Conservation (phyloP, 2,888 invertebrate species). For the Patella ulyssiponensis region DNA sequence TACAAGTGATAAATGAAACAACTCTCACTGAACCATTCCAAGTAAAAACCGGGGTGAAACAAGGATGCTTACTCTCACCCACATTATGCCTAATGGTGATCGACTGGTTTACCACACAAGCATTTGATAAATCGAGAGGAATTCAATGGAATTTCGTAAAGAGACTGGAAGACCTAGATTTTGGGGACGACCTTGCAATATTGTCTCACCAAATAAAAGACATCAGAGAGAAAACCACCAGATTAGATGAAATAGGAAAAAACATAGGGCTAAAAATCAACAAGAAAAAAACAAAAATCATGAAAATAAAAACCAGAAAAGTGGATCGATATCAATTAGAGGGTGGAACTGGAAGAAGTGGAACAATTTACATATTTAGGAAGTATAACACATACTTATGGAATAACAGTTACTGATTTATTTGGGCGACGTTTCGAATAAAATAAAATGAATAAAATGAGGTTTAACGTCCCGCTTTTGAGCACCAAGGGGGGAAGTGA, state of each 20-base stretch:
- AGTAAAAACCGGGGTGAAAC: neutral
- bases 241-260: neutral
- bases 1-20: neutral
- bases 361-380: neutral
- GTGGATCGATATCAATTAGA: neutral
- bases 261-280: too few species aligned
- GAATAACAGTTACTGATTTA: too few species aligned
- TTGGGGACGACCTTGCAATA: neutral
- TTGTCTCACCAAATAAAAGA: neutral
- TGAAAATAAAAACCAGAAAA: constrained; percentile 22
- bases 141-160: neutral
- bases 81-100: neutral
- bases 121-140: neutral
- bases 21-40: neutral
- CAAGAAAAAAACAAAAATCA: constrained; percentile 19
- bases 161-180: neutral
- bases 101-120: neutral
- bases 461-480: too few species aligned
- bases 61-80: neutral
- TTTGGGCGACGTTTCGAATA: too few species aligned
- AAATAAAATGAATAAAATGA: too few species aligned
- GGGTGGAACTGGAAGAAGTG: neutral
- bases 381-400: too few species aligned
- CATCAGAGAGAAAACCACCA: neutral
- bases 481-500: too few species aligned